Evolutionary conservation across 1,140 invertebrate genomes (phyloP).

Genomic region (Drosophila eugracilis): DNA sequence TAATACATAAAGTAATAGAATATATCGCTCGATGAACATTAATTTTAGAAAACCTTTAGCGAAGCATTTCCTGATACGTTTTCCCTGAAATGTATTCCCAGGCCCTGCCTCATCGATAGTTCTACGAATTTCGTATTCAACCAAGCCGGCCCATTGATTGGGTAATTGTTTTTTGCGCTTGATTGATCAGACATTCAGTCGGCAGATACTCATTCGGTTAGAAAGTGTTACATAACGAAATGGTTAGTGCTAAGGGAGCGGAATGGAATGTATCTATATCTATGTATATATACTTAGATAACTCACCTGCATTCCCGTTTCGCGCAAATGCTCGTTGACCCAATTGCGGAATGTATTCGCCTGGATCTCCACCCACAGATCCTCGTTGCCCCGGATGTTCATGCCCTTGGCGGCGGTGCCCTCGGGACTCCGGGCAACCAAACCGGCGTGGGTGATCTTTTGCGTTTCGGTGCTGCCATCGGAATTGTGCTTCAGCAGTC

Average conservation of each 20-base stretch:
- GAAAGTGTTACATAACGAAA: constrained; percentile 46
- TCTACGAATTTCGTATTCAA: constrained; percentile 26
- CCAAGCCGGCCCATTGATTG: constrained; percentile 31
- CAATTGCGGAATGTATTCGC: constrained; percentile 98
- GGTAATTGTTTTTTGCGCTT: constrained; percentile 43
- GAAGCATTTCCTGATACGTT: neutral
- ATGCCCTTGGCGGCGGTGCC: constrained; percentile 96
- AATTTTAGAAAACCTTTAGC: no score
- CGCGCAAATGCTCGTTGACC: constrained; percentile 97
- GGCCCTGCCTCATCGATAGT: constrained; percentile 56
- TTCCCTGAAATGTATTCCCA: constrained; percentile 17
- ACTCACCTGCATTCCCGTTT: constrained; percentile 87
- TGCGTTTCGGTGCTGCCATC: constrained; percentile 84
- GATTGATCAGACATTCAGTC: constrained; percentile 42
- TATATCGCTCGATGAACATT: no score
- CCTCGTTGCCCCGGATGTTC: constrained; percentile 97
- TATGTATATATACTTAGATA: neutral
- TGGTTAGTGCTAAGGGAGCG: constrained; percentile 4
- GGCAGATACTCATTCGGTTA: constrained; percentile 27
- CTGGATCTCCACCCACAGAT: constrained; percentile 98
- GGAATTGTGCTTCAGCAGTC: constrained; percentile 80
- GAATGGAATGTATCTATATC: constrained; percentile 3
- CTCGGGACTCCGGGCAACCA: constrained; percentile 94
- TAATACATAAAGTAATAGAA: no score
- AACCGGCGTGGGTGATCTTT: constrained; percentile 88